Evolutionary conservation across 2,797 vertebrate species (phyloP).

Genomic region (Echiichthys vipera): DNA sequence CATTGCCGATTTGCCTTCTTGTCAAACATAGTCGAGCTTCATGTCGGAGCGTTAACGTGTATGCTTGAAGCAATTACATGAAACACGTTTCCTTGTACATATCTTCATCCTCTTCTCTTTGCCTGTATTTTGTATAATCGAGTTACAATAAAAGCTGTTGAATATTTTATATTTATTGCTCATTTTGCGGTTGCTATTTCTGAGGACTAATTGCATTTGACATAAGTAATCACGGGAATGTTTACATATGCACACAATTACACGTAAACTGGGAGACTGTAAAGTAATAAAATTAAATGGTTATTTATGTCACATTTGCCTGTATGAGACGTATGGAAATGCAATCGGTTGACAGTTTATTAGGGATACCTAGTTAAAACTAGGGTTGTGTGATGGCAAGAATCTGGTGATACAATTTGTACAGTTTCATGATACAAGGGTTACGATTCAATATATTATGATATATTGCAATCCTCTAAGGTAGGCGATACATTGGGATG

Average conservation of each 20-base stretch:
- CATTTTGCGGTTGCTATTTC: background rate
- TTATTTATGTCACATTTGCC: background rate
- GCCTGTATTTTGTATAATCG: background rate
- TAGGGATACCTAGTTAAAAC: background rate
- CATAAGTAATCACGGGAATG: background rate
- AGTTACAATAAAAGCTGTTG: background rate
- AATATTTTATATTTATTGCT: conserved; percentile 10
- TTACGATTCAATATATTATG: too few relatives aligned
- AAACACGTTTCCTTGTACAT: conserved; percentile 24
- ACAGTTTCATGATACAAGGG: too few relatives aligned
- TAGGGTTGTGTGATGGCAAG: too few relatives aligned
- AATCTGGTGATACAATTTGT: too few relatives aligned
- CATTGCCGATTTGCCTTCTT: conserved; percentile 66
- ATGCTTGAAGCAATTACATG: conserved; percentile 44
- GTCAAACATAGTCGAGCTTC: conserved; percentile 69
- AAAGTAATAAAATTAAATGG: background rate
- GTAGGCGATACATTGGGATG: too few relatives aligned
- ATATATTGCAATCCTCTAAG: too few relatives aligned
- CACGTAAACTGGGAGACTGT: background rate
- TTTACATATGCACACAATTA: background rate
- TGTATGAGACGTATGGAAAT: background rate
- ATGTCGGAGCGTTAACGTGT: conserved; percentile 53
- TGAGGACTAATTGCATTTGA: background rate
- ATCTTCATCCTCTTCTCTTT: conserved; percentile 23
- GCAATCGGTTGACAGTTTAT: background rate